These are phyloP conservation scores for Tetragnatha montana DNA, from an alignment of 2,888 invertebrate species.

Conservation along the genomic window DNA sequence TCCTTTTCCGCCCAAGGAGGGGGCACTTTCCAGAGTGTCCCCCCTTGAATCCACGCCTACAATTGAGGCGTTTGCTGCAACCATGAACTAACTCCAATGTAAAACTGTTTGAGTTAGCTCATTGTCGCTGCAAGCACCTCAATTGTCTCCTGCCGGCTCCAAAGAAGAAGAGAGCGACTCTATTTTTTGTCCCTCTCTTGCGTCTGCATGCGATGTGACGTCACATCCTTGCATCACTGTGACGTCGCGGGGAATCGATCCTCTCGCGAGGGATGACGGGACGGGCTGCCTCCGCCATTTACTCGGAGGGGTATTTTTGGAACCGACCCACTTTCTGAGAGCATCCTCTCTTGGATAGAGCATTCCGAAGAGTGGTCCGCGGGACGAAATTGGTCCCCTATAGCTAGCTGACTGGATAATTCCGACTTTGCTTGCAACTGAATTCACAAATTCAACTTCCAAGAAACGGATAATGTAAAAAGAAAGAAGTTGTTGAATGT, in stretches of 20 bases:
- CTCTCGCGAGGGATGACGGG: conserved; percentile 45
- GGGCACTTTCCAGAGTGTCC: no score
- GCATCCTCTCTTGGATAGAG: neutral
- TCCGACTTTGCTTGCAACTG: no score
- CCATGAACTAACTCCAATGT: no score
- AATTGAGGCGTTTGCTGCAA: no score
- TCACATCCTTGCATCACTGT: conserved; percentile 25
- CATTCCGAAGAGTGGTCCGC: neutral
- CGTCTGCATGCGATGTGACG: conserved; percentile 5
- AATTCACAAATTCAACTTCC: no score
- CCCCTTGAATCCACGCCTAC: no score
- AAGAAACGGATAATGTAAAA: no score
- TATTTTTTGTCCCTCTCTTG: neutral
- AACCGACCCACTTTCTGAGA: neutral
- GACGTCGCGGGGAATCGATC: conserved; percentile 55
- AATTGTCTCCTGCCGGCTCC: neutral
- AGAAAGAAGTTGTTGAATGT: no score
- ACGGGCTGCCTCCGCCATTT: conserved; percentile 18
- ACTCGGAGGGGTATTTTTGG: conserved; percentile 4
- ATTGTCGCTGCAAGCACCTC: neutral
- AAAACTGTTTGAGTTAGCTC: no score
- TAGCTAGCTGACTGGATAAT: no score
- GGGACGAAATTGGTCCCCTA: no score
- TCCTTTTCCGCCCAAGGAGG: no score
- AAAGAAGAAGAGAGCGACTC: neutral